Evolutionary conservation across 2,797 vertebrate species (phyloP).

Genomic region (Rhabdophis nuchalis): DNA sequence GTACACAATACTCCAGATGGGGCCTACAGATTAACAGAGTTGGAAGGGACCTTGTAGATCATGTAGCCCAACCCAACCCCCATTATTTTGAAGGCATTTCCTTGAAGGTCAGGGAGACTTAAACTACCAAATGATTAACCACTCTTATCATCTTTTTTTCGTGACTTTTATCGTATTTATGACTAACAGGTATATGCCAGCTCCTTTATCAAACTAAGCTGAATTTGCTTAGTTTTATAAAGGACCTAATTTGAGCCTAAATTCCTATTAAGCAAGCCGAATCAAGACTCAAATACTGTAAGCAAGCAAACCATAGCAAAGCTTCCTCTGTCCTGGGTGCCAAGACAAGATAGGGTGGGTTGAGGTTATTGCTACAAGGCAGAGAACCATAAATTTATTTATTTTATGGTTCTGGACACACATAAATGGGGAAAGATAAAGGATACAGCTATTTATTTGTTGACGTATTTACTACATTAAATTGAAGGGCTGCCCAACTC

Average conservation of each 20-base stretch:
- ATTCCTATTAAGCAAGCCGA: not conserved
- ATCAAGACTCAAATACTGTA: not conserved
- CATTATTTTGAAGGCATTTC: not conserved
- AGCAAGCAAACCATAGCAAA: not conserved
- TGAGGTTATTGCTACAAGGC: not conserved
- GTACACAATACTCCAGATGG: too few species aligned
- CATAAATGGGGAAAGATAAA: not conserved
- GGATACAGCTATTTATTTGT: not conserved
- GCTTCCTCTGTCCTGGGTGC: not conserved
- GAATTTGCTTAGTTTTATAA: not conserved
- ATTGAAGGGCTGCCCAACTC: not conserved
- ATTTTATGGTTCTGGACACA: not conserved
- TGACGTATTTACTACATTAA: not conserved
- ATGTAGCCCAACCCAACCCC: too few species aligned
- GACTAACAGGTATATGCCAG: not conserved
- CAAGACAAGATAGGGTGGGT: not conserved
- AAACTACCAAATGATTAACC: not conserved
- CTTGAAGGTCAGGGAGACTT: not conserved
- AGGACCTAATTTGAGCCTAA: too few species aligned
- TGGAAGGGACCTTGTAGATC: too few species aligned
- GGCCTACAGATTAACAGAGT: too few species aligned
- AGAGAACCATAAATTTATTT: not conserved
- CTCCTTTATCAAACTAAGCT: not conserved
- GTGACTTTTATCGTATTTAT: not conserved
- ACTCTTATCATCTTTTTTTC: not conserved